These are phyloP conservation scores for Trissoscelio sp. DNA, from an alignment of 2,888 invertebrate genomes.

Conservation along the genomic window DNA sequence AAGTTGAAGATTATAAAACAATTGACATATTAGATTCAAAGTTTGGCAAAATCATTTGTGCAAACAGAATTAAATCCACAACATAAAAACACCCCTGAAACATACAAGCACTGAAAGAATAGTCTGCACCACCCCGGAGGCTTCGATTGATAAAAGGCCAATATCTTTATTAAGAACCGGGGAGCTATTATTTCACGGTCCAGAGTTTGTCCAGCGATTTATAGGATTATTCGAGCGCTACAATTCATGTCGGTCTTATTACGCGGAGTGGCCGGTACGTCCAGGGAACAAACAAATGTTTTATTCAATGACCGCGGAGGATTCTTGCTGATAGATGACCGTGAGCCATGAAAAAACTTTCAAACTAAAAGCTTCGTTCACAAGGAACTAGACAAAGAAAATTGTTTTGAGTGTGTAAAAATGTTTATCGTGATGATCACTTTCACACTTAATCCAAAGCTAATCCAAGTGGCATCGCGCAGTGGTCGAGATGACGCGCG, in stretches of 20 bases:
- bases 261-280: conserved; percentile 4
- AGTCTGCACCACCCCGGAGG: not conserved
- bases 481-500: conserved; percentile 20
- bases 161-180: conserved; percentile 34
- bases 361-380: not conserved
- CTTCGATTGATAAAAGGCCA: conserved; percentile 39
- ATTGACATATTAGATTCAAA: too few species aligned
- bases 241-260: conserved; percentile 34
- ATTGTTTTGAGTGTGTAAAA: too few species aligned
- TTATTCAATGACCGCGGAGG: conserved; percentile 23
- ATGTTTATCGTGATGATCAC: too few species aligned
- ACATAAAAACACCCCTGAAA: not conserved
- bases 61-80: too few species aligned
- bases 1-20: too few species aligned
- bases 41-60: too few species aligned
- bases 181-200: conserved; percentile 31
- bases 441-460: conserved; percentile 45
- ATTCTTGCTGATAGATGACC: not conserved
- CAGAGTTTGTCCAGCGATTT: conserved; percentile 23
- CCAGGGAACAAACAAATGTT: conserved; percentile 29
- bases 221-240: conserved; percentile 43
- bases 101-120: not conserved
- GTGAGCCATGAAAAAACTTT: not conserved
- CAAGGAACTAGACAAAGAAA: too few species aligned
- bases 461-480: conserved; percentile 25